A percentile compares a stretch with the other conserved stretches of the same genome.
phyloP scores from a whole-genome alignment of 2,797 vertebrate genomes.

The Ctenosaura bakeri region DNA sequence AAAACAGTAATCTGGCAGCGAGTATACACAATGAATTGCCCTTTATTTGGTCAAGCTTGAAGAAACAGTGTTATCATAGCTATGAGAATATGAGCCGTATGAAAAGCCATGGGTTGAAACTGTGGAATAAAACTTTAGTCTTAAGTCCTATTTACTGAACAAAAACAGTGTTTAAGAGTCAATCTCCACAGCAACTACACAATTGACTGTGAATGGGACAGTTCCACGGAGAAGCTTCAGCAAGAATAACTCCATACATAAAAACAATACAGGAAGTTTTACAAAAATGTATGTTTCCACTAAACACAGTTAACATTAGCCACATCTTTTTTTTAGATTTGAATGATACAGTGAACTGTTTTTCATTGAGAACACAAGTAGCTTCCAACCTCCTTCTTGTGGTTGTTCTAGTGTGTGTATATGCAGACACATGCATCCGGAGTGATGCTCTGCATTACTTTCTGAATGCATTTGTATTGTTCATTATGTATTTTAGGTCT shows the following conservation, averaged over 20 bases:
- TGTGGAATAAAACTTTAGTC: slow-evolving; percentile 33
- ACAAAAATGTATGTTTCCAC: background rate
- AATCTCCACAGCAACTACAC: background rate
- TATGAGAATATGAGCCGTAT: slow-evolving; percentile 52
- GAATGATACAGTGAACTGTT: background rate
- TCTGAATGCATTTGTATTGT: background rate
- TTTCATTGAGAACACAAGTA: background rate
- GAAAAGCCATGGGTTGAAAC: slow-evolving; percentile 28
- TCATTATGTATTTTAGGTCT: background rate
- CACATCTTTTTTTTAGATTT: background rate
- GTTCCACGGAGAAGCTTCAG: background rate
- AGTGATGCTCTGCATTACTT: background rate
- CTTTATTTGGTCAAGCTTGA: slow-evolving; percentile 58
- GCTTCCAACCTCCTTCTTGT: background rate
- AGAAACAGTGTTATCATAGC: slow-evolving; percentile 49
- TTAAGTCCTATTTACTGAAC: slow-evolving; percentile 27
- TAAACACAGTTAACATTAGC: background rate
- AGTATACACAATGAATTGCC: slow-evolving; percentile 41
- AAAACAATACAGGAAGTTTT: background rate
- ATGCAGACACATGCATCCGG: background rate
- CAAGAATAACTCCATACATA: no score
- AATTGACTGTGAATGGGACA: background rate
- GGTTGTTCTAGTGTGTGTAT: background rate
- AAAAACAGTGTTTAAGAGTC: background rate
- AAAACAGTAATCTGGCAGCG: background rate